Evolutionary conservation across 2,797 vertebrate species (phyloP).

Genomic region (Poecile montanus): DNA sequence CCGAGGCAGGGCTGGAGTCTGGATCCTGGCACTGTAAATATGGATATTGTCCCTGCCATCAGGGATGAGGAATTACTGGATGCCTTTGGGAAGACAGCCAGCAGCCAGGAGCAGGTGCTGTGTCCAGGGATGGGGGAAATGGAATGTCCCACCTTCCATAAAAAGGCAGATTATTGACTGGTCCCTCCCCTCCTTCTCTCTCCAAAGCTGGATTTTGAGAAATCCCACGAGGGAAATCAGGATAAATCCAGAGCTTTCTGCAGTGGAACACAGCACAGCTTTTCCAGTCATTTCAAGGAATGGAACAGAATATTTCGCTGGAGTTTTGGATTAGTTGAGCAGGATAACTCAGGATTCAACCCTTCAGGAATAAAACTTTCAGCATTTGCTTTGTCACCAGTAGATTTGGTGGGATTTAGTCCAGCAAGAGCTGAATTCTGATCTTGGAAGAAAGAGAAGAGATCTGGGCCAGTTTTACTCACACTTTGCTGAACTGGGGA

Average conservation of each 20-base stretch:
- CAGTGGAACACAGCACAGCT: background rate
- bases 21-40: background rate
- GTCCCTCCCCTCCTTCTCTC: background rate
- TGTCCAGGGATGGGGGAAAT: background rate
- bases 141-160: background rate
- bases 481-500: conserved; percentile 75
- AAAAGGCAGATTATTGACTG: background rate
- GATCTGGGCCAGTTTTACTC: conserved; percentile 57
- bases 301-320: background rate
- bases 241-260: background rate
- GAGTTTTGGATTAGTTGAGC: background rate
- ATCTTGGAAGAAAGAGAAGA: background rate
- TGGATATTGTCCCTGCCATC: background rate
- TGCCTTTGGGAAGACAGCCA: background rate
- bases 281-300: background rate
- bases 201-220: background rate
- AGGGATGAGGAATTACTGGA: background rate
- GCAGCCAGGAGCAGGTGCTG: background rate
- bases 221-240: background rate
- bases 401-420: background rate
- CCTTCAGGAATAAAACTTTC: background rate
- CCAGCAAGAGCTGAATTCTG: background rate
- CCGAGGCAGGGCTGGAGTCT: background rate
- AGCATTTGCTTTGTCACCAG: background rate
- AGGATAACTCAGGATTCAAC: background rate